Percentiles rank a stretch among this genome's conserved stretches.
phyloP scores from a whole-genome alignment of 2,113 vertebrate genomes.

The Arothron firmamentum region DNA sequence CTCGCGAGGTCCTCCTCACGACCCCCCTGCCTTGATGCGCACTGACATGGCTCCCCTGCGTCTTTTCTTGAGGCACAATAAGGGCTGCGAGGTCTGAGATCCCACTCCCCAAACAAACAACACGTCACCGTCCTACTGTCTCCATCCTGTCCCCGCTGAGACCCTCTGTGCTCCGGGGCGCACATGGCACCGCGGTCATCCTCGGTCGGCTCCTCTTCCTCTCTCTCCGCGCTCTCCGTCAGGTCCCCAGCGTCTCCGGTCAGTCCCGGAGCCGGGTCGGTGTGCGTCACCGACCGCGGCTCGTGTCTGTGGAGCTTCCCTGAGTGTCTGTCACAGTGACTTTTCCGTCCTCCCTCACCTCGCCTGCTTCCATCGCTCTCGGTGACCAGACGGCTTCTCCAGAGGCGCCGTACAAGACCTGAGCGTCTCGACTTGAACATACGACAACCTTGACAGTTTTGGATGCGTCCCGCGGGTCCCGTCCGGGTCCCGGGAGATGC shows the following conservation, averaged over 20 bases:
- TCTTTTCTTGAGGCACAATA: constrained; percentile 57
- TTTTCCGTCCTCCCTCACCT: constrained; percentile 61
- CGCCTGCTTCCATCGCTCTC: constrained; percentile 77
- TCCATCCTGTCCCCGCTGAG: constrained; percentile 67
- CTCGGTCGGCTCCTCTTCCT: constrained; percentile 59
- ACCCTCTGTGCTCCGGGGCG: constrained; percentile 59
- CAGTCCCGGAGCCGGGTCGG: constrained; percentile 43
- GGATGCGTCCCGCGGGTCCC: constrained; percentile 68
- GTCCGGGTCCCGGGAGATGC: constrained; percentile 65
- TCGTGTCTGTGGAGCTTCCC: constrained; percentile 69
- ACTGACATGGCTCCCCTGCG: constrained; percentile 51
- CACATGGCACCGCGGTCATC: constrained; percentile 66
- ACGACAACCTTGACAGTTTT: constrained; percentile 79
- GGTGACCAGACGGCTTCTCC: constrained; percentile 91
- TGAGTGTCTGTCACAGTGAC: constrained; percentile 63
- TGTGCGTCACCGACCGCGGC: constrained; percentile 63
- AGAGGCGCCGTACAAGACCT: constrained; percentile 96
- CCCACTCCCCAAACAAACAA: constrained; percentile 84
- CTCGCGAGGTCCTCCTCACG: constrained; percentile 79
- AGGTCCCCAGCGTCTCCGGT: constrained; percentile 55
- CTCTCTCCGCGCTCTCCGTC: constrained; percentile 61
- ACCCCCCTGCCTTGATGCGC: constrained; percentile 37
- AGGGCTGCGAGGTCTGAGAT: constrained; percentile 58
- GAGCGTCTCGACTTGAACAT: constrained; percentile 98
- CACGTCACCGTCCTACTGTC: constrained; percentile 82